Evolutionary conservation across 1,140 invertebrate species (phyloP).

Genomic region (Drosophila leontia): DNA sequence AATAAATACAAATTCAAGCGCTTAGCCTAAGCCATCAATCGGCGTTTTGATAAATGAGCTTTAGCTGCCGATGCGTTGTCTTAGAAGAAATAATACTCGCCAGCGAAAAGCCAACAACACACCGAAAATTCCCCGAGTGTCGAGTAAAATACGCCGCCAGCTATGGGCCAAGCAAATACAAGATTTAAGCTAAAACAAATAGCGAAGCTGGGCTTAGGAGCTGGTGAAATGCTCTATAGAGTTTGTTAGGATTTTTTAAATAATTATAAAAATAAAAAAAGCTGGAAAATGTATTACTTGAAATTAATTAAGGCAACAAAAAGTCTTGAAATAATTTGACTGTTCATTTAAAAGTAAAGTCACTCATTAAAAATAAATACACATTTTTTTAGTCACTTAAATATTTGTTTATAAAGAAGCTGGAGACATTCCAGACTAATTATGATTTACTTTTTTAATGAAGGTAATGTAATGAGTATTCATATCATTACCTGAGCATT

Average conservation of each 20-base stretch:
- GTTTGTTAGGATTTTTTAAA: not conserved
- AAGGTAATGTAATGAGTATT: not conserved
- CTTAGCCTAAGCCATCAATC: conserved; percentile 64
- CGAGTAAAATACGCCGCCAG: conserved; percentile 66
- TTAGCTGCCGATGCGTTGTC: conserved; percentile 58
- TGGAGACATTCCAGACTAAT: not conserved
- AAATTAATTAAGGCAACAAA: no score
- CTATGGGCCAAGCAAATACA: conserved; percentile 76
- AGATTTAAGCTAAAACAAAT: conserved; percentile 49
- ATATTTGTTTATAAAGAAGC: not conserved
- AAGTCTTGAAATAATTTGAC: no score
- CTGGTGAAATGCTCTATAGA: conserved; percentile 21
- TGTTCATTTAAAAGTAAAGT: not conserved
- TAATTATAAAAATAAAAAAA: no score
- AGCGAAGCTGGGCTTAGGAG: conserved; percentile 7
- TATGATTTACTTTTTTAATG: not conserved
- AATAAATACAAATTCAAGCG: conserved; percentile 26
- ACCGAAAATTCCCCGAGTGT: conserved; percentile 63
- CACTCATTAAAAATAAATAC: not conserved
- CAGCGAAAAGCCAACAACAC: conserved; percentile 31
- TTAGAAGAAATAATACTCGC: conserved; percentile 37
- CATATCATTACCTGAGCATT: not conserved
- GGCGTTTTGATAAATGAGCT: conserved; percentile 77
- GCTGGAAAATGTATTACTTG: not conserved
- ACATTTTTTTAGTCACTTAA: not conserved